Evolutionary conservation across 2,888 invertebrate species (phyloP).

Genomic region (Sinodicranocentrus sp.): DNA sequence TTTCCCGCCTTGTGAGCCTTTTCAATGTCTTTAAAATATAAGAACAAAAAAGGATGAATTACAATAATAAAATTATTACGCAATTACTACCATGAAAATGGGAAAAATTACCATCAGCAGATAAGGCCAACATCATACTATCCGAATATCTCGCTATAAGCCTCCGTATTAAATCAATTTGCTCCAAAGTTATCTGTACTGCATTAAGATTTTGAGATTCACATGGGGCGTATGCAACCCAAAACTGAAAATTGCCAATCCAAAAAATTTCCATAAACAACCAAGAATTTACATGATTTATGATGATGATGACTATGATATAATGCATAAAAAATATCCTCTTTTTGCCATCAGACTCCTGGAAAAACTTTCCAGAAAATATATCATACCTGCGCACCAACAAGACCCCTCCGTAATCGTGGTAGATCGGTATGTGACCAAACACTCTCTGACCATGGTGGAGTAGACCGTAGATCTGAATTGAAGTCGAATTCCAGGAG

Average conservation of each 20-base stretch:
- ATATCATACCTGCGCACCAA: slow-evolving; percentile 80
- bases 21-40: slow-evolving; percentile 78
- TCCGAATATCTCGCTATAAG: slow-evolving; percentile 81
- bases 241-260: slow-evolving; percentile 81
- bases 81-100: no score
- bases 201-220: slow-evolving; percentile 84
- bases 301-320: no score
- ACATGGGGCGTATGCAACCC: slow-evolving; percentile 83
- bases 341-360: no score
- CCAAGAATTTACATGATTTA: no score
- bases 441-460: slow-evolving; percentile 77
- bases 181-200: slow-evolving; percentile 84
- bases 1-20: slow-evolving; percentile 80
- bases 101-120: slow-evolving; percentile 79
- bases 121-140: slow-evolving; percentile 81
- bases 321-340: no score
- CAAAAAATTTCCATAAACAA: no score
- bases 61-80: no score
- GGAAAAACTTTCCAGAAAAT: no score
- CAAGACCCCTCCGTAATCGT: slow-evolving; percentile 78
- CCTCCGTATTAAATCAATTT: slow-evolving; percentile 84
- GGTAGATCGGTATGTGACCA: slow-evolving; percentile 80
- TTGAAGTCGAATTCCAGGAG: slow-evolving; percentile 77
- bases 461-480: slow-evolving; percentile 75
- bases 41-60: not conserved